A percentile compares a stretch with the other conserved stretches of the same genome.
phyloP scores from a whole-genome alignment of 2,888 invertebrate species.

The Griposia aprilina region DNA sequence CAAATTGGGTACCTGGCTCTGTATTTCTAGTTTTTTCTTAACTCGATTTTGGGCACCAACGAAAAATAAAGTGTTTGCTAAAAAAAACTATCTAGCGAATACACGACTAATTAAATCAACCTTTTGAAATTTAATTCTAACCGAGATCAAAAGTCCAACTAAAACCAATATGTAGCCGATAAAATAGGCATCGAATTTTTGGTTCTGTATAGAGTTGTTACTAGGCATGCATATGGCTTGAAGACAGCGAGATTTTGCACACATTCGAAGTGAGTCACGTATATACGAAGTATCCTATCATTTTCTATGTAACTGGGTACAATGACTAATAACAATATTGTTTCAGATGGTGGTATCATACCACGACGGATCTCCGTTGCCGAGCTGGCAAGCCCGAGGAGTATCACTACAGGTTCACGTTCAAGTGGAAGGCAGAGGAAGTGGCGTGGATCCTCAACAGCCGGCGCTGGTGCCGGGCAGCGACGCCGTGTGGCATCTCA shows the following conservation, averaged over 20 bases:
- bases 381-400: slow-evolving; percentile 91
- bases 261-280: neutral
- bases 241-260: neutral
- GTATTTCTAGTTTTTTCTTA: neutral
- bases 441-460: slow-evolving; percentile 91
- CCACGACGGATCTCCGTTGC: slow-evolving; percentile 96
- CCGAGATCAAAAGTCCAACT: neutral
- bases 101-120: neutral
- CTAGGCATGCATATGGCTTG: neutral
- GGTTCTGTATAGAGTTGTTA: neutral
- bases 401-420: slow-evolving; percentile 93
- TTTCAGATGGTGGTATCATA: slow-evolving; percentile 95
- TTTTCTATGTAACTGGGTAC: neutral
- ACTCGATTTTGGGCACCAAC: neutral
- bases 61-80: neutral
- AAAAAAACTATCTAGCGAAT: neutral
- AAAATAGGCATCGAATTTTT: neutral
- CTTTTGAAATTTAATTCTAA: neutral
- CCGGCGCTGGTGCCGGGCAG: slow-evolving; percentile 92
- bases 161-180: neutral
- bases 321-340: fast-evolving
- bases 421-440: slow-evolving; percentile 91
- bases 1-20: neutral
- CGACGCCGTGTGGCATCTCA: slow-evolving; percentile 95
- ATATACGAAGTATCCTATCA: neutral